Conservation (phyloP, 2,113 vertebrate species). For the Urocitellus parryii region DNA sequence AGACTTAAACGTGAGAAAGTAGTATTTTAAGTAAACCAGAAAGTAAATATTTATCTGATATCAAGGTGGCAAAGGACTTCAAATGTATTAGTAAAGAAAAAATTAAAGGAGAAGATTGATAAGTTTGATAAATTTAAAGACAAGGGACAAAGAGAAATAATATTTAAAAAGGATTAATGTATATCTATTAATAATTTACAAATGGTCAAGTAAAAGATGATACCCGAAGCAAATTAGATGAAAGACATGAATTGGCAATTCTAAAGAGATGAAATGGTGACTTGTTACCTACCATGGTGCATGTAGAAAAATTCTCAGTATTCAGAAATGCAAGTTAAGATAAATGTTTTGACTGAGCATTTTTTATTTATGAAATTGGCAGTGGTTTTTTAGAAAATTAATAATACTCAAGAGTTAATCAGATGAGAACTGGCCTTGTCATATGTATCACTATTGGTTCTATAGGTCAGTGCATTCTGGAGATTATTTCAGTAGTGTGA, state of each 20-base stretch:
- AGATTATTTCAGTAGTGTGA: background rate
- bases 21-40: background rate
- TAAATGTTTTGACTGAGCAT: background rate
- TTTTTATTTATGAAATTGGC: background rate
- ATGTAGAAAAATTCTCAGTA: background rate
- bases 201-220: background rate
- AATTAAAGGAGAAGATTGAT: background rate
- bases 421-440: background rate
- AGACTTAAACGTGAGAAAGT: background rate
- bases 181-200: slow-evolving; percentile 8
- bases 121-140: background rate
- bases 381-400: background rate
- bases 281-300: background rate
- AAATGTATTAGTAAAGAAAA: background rate
- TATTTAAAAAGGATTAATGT: slow-evolving; percentile 27
- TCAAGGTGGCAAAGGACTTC: background rate
- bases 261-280: background rate
- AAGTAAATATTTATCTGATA: background rate
- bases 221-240: background rate
- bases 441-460: background rate
- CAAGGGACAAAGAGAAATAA: background rate
- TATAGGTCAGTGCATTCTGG: background rate
- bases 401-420: background rate
- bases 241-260: background rate
- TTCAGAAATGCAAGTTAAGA: slow-evolving; percentile 25